Conservation (phyloP, 2,888 invertebrate species). For the Prenolepis imparis region DNA sequence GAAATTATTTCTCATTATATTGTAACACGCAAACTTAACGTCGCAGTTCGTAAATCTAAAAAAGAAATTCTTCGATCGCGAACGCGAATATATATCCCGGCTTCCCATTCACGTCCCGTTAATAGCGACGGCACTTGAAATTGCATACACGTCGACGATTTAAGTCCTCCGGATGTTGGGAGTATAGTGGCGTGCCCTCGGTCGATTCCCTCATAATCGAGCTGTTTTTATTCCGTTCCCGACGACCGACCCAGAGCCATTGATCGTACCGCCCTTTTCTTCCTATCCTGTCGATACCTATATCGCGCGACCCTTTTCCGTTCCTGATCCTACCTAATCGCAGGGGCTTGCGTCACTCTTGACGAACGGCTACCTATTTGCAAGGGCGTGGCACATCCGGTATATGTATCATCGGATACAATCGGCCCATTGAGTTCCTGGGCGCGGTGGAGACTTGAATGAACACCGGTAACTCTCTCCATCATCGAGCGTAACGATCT, state of each 20-base stretch:
- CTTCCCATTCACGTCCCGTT: slow-evolving; percentile 27
- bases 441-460: slow-evolving; percentile 75
- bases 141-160: slow-evolving; percentile 26
- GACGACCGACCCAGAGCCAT: slow-evolving; percentile 42
- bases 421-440: slow-evolving; percentile 71
- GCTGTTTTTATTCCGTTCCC: slow-evolving; percentile 53
- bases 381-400: slow-evolving; percentile 73
- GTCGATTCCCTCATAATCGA: slow-evolving; percentile 56
- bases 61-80: slow-evolving; percentile 17
- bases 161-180: slow-evolving; percentile 38
- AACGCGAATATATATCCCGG: background rate
- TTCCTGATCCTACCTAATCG: slow-evolving; percentile 69
- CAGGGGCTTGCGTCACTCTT: slow-evolving; percentile 66
- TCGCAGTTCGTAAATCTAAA: background rate
- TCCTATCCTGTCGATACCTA: slow-evolving; percentile 54
- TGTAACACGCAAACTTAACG: slow-evolving; percentile 31
- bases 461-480: slow-evolving; percentile 62
- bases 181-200: background rate
- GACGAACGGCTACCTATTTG: slow-evolving; percentile 72
- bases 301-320: slow-evolving; percentile 52
- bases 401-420: slow-evolving; percentile 36
- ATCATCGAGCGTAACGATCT: slow-evolving; percentile 34
- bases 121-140: slow-evolving; percentile 40
- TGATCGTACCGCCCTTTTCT: slow-evolving; percentile 49
- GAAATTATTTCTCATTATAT: slow-evolving; percentile 16